Conservation (phyloP, 35 echinoderm and acorn worm species). For the Lytechinus pictus region DNA sequence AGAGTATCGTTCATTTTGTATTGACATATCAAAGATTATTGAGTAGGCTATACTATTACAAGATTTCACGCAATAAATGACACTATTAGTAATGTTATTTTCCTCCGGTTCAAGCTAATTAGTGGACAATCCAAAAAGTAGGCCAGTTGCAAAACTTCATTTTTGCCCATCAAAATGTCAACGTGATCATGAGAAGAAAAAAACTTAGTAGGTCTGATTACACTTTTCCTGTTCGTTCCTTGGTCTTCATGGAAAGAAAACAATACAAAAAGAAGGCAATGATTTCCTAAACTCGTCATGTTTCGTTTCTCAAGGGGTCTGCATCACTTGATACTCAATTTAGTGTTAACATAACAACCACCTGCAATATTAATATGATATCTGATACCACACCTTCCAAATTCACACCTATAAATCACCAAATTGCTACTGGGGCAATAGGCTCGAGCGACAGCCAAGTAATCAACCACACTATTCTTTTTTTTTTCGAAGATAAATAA, state of each 20-base stretch:
- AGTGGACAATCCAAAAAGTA: too few relatives aligned
- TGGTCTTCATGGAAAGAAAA: neutral
- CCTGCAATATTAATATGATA: neutral
- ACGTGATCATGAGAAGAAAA: too few relatives aligned
- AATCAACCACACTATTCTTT: neutral
- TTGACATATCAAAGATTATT: too few relatives aligned
- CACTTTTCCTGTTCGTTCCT: neutral
- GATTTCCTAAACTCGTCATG: neutral
- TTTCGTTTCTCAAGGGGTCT: neutral
- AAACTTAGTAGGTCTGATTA: neutral
- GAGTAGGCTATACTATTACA: too few relatives aligned
- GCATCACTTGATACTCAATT: neutral
- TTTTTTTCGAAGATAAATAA: neutral
- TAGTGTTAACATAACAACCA: constrained; percentile 4
- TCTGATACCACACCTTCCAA: neutral
- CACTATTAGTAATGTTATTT: too few relatives aligned
- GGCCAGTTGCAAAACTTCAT: too few relatives aligned
- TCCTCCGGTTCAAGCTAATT: too few relatives aligned
- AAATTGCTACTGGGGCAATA: neutral
- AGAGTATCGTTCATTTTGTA: too few relatives aligned
- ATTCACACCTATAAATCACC: neutral
- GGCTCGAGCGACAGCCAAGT: neutral
- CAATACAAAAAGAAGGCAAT: neutral
- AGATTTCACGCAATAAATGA: too few relatives aligned
- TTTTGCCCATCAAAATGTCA: too few relatives aligned